Evolutionary conservation across 2,113 vertebrate species (phyloP).

Genomic region (Cheilinus undulatus): DNA sequence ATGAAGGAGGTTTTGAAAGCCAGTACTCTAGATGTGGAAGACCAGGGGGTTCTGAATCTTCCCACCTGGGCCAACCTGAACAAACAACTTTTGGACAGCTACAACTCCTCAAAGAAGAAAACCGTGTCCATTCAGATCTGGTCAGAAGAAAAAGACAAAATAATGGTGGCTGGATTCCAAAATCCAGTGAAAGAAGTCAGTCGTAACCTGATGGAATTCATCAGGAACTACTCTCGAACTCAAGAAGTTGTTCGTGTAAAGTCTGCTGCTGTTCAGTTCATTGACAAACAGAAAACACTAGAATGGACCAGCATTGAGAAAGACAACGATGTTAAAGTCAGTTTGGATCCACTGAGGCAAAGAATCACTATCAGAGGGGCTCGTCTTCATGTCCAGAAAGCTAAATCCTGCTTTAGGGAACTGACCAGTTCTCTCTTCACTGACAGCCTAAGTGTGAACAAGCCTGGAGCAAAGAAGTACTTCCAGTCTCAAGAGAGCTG

Average conservation of each 20-base stretch:
- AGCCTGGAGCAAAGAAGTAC: conserved; percentile 85
- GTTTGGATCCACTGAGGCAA: conserved; percentile 60
- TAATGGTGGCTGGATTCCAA: conserved; percentile 83
- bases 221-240: conserved; percentile 72
- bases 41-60: conserved; percentile 67
- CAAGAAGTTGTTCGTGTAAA: conserved; percentile 69
- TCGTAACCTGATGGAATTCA: conserved; percentile 74
- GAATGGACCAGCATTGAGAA: conserved; percentile 57
- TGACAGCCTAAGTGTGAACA: conserved; percentile 77
- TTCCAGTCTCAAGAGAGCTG: conserved; percentile 76
- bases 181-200: conserved; percentile 74
- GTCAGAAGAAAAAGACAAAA: conserved; percentile 14
- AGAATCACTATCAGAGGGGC: conserved; percentile 82
- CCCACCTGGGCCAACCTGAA: conserved; percentile 78
- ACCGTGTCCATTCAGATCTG: conserved; percentile 53
- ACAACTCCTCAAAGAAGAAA: conserved; percentile 63
- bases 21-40: conserved; percentile 72
- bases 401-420: conserved; percentile 44
- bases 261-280: conserved; percentile 76
- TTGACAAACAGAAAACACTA: conserved; percentile 72
- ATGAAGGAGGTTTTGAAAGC: conserved; percentile 71
- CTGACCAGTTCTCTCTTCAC: conserved; percentile 59
- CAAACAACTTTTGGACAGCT: conserved; percentile 33
- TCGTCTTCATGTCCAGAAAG: conserved; percentile 74
- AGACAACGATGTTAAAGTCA: conserved; percentile 62